Evolutionary conservation across 1,140 invertebrate genomes (phyloP), one percentile per base, ranked within the genome.

Genomic region (Aphis craccivora): DNA sequence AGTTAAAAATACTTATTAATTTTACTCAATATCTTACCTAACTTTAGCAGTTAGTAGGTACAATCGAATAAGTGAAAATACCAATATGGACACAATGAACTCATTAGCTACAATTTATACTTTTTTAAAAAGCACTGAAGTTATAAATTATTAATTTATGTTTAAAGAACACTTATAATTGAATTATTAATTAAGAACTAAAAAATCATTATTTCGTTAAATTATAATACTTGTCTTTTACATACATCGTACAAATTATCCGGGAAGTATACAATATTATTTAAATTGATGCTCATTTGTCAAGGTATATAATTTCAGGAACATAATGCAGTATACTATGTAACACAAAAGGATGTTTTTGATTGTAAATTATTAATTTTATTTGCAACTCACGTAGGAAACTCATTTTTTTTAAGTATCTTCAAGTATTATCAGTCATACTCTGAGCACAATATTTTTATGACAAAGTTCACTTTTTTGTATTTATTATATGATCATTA

Each of bases 321-420:
- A 67, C 30, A 67, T 67, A 67, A 67, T 67, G 30, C 11, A 67
- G 60, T 18, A n/a, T 67, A n/a, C 60, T 67, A n/a, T 18, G 23
- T n/a, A 67, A n/a, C n/a, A n/a, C 60, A 67, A 25, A 67, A 67
- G 30, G 30, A 67, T 14, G 30, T 5, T 67, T 67, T 4, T 67
- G 30, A 67, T 67, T n/a, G 60, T 67, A 67, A 67, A 67, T 67
- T 67, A 67, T 67, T 60, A 67, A 67, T 67, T n/a, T 67, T 67
- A 67, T 67, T 67, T 67, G 30, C 30, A 18, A 67, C 60, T 67
- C 60, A 67, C 60, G 11, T 67, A 67, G 14, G 11, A 67, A 67
- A 1, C 30, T 67, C 60, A 67, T 67, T 30, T 67, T 67, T 67
- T 67, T 67, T 60, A 30, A 60, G 0, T 60, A 60, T 14, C 55